Conservation (phyloP, 2,888 invertebrate genomes). For the Acleris sparsana region DNA sequence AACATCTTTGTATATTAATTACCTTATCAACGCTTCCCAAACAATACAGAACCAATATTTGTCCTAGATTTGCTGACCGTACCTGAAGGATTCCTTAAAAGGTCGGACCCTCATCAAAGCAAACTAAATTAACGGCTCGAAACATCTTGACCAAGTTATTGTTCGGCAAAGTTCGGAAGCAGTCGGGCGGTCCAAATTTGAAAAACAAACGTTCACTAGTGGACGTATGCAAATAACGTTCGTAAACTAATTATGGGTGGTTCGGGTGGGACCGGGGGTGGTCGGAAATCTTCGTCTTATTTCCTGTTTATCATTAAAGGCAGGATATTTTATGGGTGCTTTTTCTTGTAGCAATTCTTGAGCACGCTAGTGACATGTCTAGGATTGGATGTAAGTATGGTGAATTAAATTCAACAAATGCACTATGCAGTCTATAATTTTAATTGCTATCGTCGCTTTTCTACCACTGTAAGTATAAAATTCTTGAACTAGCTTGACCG, state of each 20-base stretch:
- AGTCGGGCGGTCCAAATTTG: conserved; percentile 63
- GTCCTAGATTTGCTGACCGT: conserved; percentile 62
- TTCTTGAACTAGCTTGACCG: too few species aligned
- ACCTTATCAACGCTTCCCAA: conserved; percentile 41
- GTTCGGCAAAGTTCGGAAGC: conserved; percentile 49
- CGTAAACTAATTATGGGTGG: conserved; percentile 58
- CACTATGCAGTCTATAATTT: too few species aligned
- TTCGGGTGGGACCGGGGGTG: conserved; percentile 18
- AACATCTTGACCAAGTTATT: conserved; percentile 82
- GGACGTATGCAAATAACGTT: conserved; percentile 66
- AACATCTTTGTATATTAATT: conserved; percentile 34
- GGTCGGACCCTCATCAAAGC: conserved; percentile 78
- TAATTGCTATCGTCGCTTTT: too few species aligned
- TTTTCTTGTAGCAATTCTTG: too few species aligned
- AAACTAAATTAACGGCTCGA: conserved; percentile 80
- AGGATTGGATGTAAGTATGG: too few species aligned
- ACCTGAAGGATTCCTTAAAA: conserved; percentile 68
- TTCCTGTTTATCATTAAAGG: neutral
- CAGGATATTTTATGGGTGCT: too few species aligned
- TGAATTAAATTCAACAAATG: too few species aligned
- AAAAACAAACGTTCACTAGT: conserved; percentile 69
- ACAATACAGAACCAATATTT: conserved; percentile 67
- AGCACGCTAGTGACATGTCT: too few species aligned
- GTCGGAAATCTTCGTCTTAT: conserved; percentile 37
- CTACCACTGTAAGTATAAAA: too few species aligned